Evolutionary conservation across 1,140 invertebrate species (phyloP).

Genomic region (Cyclargus thomasi): DNA sequence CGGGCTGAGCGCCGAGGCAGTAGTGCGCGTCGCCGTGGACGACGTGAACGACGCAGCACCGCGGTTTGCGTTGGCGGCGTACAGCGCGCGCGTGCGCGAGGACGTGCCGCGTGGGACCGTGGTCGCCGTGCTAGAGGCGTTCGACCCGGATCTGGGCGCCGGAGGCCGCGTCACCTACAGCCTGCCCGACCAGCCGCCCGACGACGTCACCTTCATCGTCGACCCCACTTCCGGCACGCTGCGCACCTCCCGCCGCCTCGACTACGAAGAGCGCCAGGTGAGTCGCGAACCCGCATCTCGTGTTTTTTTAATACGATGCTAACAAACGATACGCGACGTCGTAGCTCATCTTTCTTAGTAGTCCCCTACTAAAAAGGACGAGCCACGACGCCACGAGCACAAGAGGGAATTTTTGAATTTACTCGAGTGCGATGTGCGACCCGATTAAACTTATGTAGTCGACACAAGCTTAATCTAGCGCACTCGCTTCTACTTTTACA

Average conservation of each 20-base stretch:
- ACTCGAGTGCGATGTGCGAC: too few relatives aligned
- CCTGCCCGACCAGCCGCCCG: constrained; percentile 81
- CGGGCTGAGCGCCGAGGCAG: constrained; percentile 84
- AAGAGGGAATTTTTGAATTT: too few relatives aligned
- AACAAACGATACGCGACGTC: too few relatives aligned
- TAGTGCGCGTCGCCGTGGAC: constrained; percentile 86
- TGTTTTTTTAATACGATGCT: too few relatives aligned
- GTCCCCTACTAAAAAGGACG: too few relatives aligned
- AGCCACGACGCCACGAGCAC: too few relatives aligned
- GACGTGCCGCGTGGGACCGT: constrained; percentile 92
- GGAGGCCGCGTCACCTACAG: constrained; percentile 86
- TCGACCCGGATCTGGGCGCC: constrained; percentile 89
- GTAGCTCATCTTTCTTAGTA: too few relatives aligned
- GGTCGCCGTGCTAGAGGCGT: constrained; percentile 88
- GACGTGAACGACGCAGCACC: constrained; percentile 96
- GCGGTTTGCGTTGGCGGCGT: constrained; percentile 83
- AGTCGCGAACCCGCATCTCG: neutral
- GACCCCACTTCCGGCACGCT: constrained; percentile 90
- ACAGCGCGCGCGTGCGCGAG: constrained; percentile 90
- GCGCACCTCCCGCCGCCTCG: constrained; percentile 83
- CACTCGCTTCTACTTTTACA: too few relatives aligned
- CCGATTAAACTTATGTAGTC: too few relatives aligned
- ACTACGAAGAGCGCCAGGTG: constrained; percentile 90
- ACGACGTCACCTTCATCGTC: constrained; percentile 82
- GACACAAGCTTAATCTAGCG: too few relatives aligned